These are phyloP conservation scores for Mycalesis mineus DNA, from an alignment of 2,888 invertebrate species.

Conservation along the genomic window DNA sequence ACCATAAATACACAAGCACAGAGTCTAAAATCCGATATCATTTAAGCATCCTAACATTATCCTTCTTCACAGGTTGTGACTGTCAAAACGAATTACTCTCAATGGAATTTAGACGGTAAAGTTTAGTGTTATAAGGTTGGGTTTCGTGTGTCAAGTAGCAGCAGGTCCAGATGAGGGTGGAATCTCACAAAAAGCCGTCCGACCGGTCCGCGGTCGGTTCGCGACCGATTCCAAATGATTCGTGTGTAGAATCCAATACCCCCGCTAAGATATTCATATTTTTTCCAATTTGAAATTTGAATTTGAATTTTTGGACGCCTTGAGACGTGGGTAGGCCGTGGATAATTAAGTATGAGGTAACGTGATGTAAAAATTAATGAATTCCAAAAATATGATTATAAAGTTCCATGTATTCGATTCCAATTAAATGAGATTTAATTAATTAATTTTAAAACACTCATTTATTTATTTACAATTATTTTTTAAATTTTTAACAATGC, in stretches of 20 bases:
- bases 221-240: slow-evolving; percentile 50
- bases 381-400: no score
- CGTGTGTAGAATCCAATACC: slow-evolving; percentile 52
- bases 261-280: slow-evolving; percentile 60
- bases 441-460: no score
- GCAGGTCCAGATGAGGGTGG: slow-evolving; percentile 65
- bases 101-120: slow-evolving; percentile 35
- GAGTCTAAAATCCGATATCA: slow-evolving; percentile 37
- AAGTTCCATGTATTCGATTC: no score
- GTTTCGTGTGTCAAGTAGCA: slow-evolving; percentile 38
- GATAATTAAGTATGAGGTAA: slow-evolving; percentile 16
- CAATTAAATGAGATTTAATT: no score
- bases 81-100: slow-evolving; percentile 41
- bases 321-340: not conserved
- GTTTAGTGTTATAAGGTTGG: not conserved
- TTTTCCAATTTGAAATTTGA: slow-evolving; percentile 37
- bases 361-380: not conserved
- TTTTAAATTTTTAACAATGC: no score
- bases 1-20: slow-evolving; percentile 31
- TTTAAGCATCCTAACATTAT: slow-evolving; percentile 54
- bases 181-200: slow-evolving; percentile 66
- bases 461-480: no score
- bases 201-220: slow-evolving; percentile 55
- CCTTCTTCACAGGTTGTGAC: slow-evolving; percentile 69
- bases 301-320: slow-evolving; percentile 11